These are phyloP conservation scores for Nebria brevicollis DNA, from an alignment of 2,888 invertebrate species.

Conservation along the genomic window DNA sequence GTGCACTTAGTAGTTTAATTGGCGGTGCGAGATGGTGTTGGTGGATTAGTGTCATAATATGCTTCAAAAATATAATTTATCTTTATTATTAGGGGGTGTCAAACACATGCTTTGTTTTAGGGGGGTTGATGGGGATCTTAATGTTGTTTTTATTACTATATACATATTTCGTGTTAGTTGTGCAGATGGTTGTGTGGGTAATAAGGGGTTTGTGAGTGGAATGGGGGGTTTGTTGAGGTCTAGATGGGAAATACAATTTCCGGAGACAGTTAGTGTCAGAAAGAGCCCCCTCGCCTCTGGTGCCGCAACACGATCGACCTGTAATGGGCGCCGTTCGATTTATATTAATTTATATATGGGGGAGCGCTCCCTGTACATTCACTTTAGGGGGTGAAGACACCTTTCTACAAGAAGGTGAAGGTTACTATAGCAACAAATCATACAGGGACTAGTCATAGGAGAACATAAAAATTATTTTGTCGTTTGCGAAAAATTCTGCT, in stretches of 20 bases:
- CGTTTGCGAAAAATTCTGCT: no score
- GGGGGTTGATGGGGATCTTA: no score
- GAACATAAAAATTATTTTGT: no score
- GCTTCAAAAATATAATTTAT: no score
- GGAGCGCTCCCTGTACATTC: neutral
- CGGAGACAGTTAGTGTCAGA: conserved; percentile 6
- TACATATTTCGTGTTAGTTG: no score
- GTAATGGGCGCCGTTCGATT: conserved; percentile 14
- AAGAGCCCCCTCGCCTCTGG: neutral
- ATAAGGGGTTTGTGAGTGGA: neutral
- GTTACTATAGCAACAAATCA: neutral
- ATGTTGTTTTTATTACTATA: no score
- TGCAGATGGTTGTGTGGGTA: neutral
- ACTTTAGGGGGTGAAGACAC: neutral
- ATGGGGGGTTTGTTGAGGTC: neutral
- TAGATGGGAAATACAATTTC: neutral
- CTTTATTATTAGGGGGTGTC: no score
- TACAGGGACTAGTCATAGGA: neutral
- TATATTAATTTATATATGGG: conserved; percentile 18
- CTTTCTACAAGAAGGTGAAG: neutral
- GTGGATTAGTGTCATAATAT: no score
- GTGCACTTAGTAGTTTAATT: neutral
- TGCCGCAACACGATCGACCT: neutral
- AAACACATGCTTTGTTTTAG: no score
- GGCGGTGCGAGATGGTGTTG: no score